These are phyloP conservation scores for Hirtodrosophila alboralis DNA, from an alignment of 2,888 invertebrate genomes.

Conservation along the genomic window DNA sequence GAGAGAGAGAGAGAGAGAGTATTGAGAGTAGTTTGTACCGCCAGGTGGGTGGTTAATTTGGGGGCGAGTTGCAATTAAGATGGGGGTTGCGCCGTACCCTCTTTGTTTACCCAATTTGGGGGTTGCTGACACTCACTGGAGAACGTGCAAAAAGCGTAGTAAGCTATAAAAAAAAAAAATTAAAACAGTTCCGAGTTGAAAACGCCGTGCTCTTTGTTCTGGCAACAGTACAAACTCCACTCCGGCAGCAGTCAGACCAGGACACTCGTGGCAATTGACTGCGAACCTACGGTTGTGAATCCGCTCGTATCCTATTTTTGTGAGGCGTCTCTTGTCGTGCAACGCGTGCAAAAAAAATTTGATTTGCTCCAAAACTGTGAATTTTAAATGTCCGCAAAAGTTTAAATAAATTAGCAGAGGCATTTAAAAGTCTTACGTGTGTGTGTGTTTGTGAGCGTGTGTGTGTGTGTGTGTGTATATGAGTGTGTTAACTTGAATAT, in stretches of 20 bases:
- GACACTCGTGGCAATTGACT: slow-evolving; percentile 81
- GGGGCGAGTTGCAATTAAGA: slow-evolving; percentile 29
- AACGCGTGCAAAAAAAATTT: slow-evolving; percentile 55
- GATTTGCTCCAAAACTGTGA: slow-evolving; percentile 26
- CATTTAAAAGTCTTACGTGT: slow-evolving; percentile 3
- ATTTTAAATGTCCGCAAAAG: slow-evolving; percentile 35
- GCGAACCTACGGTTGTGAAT: slow-evolving; percentile 81
- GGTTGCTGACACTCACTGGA: slow-evolving; percentile 50
- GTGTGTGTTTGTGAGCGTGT: slow-evolving; percentile 12
- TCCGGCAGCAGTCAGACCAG: slow-evolving; percentile 52
- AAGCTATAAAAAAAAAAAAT: slow-evolving; percentile 14
- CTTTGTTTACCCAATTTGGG: slow-evolving; percentile 67
- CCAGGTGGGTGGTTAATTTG: slow-evolving; percentile 40
- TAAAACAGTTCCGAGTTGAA: slow-evolving; percentile 64
- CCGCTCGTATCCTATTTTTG: slow-evolving; percentile 30
- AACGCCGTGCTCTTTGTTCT: slow-evolving; percentile 51
- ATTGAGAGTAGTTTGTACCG: not conserved
- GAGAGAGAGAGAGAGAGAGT: slow-evolving; percentile 16
- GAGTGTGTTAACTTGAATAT: not conserved
- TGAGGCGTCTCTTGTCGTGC: slow-evolving; percentile 27
- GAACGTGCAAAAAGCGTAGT: slow-evolving; percentile 42
- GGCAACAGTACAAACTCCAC: slow-evolving; percentile 36
- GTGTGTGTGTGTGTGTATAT: slow-evolving; percentile 7
- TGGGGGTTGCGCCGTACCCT: slow-evolving; percentile 62
- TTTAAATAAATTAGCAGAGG: slow-evolving; percentile 44